A percentile compares a stretch with the other conserved stretches of the same genome.
Conservation (phyloP, 1,140 invertebrate genomes). For the Archegozetes longisetosus region DNA sequence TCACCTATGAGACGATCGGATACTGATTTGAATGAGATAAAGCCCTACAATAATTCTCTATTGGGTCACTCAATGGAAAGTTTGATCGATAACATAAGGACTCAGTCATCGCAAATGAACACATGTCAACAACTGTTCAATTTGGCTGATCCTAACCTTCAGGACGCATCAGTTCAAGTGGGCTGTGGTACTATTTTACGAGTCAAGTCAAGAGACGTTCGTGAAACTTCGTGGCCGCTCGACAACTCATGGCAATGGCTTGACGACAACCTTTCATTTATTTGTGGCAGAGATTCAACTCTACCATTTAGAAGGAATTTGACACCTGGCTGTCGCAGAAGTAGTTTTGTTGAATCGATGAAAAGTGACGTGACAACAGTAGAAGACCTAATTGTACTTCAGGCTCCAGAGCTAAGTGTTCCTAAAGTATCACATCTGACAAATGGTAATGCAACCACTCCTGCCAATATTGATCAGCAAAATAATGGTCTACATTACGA, state of each 20-base stretch:
- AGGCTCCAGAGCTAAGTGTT: conserved; percentile 30
- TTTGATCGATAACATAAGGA: neutral
- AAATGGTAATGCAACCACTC: conserved; percentile 42
- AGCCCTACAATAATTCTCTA: neutral
- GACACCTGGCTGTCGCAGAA: neutral
- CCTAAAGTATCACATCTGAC: conserved; percentile 36
- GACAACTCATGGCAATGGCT: neutral
- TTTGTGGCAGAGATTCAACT: neutral
- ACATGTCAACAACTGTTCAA: neutral
- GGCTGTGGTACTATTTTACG: neutral
- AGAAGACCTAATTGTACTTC: conserved; percentile 31
- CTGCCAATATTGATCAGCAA: neutral
- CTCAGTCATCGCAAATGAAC: neutral
- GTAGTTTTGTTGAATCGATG: neutral
- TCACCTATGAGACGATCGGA: neutral
- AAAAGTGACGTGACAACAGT: conserved; percentile 27
- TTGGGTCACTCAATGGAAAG: neutral
- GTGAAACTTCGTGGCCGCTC: neutral
- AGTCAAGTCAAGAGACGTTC: neutral
- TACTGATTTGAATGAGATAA: neutral
- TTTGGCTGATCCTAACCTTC: neutral
- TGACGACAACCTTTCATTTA: neutral
- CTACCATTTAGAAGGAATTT: neutral
- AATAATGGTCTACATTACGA: neutral
- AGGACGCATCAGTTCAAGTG: neutral